Evolutionary conservation across 1,140 invertebrate species (phyloP).

Genomic region (Drosophila leontia): DNA sequence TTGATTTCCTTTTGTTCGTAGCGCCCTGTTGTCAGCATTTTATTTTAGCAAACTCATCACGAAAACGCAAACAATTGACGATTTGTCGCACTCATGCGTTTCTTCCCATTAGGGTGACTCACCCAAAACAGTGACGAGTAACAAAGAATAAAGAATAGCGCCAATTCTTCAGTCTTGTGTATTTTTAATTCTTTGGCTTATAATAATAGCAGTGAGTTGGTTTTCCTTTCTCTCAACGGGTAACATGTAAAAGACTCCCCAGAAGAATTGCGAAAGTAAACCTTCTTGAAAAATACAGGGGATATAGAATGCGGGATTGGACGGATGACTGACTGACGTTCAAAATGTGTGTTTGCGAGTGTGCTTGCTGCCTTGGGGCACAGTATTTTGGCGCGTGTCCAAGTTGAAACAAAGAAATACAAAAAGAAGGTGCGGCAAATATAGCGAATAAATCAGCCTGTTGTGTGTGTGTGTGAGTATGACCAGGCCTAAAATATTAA

Average conservation of each 20-base stretch:
- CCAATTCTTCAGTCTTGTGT: slow-evolving; percentile 15
- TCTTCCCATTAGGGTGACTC: slow-evolving; percentile 39
- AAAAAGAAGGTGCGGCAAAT: slow-evolving; percentile 30
- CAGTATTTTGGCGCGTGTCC: slow-evolving; percentile 67
- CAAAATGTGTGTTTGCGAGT: slow-evolving; percentile 20
- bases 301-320: slow-evolving; percentile 35
- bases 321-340: slow-evolving; percentile 29
- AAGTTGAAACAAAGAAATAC: slow-evolving; percentile 49
- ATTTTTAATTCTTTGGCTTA: slow-evolving; percentile 10
- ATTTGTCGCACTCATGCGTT: slow-evolving; percentile 16
- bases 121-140: slow-evolving; percentile 12
- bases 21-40: slow-evolving; percentile 11
- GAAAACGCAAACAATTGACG: slow-evolving; percentile 27
- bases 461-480: slow-evolving; percentile 1
- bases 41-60: slow-evolving; percentile 37
- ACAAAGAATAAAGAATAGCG: slow-evolving; percentile 16
- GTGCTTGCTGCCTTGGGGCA: slow-evolving; percentile 35
- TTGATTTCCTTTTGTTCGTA: slow-evolving; percentile 3
- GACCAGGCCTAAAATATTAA: slow-evolving; percentile 22
- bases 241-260: neutral
- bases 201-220: slow-evolving; percentile 2
- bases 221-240: neutral
- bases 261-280: slow-evolving; percentile 22
- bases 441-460: slow-evolving; percentile 33
- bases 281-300: slow-evolving; percentile 8